These are phyloP conservation scores for Pitangus sulphuratus DNA, from an alignment of 2,797 vertebrate species.

Conservation along the genomic window DNA sequence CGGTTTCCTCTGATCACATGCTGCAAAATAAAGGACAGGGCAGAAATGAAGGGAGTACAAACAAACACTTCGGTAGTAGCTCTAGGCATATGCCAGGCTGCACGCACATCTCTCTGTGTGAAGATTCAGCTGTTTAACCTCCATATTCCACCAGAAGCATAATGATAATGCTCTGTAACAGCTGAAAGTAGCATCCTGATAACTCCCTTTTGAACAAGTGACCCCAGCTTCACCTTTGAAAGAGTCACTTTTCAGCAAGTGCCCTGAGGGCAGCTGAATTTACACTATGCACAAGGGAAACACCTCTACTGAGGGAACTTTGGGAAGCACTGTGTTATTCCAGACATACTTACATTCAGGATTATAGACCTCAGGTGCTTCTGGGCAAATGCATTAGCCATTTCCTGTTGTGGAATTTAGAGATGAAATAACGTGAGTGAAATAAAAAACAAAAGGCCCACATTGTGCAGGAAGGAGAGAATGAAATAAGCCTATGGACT, in stretches of 20 bases:
- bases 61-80: neutral
- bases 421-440: constrained; percentile 37
- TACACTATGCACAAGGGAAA: neutral
- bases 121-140: neutral
- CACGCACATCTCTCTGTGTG: neutral
- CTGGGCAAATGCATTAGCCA: constrained; percentile 95
- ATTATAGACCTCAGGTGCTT: constrained; percentile 87
- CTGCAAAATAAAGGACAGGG: constrained; percentile 70
- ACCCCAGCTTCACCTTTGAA: neutral
- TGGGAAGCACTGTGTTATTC: neutral
- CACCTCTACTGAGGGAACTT: neutral
- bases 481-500: neutral
- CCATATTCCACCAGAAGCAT: neutral
- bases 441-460: neutral
- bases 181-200: neutral
- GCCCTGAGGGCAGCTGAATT: neutral
- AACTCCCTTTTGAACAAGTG: neutral
- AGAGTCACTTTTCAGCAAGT: neutral
- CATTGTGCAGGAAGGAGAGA: neutral
- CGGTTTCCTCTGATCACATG: constrained; percentile 96
- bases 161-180: neutral
- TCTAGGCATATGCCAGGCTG: neutral
- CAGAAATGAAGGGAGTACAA: neutral
- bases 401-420: constrained; percentile 84
- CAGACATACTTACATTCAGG: constrained; percentile 62